Evolutionary conservation across 2,888 invertebrate genomes (phyloP), one percentile per base, ranked within the genome.

Genomic region (Lottia gigantea): DNA sequence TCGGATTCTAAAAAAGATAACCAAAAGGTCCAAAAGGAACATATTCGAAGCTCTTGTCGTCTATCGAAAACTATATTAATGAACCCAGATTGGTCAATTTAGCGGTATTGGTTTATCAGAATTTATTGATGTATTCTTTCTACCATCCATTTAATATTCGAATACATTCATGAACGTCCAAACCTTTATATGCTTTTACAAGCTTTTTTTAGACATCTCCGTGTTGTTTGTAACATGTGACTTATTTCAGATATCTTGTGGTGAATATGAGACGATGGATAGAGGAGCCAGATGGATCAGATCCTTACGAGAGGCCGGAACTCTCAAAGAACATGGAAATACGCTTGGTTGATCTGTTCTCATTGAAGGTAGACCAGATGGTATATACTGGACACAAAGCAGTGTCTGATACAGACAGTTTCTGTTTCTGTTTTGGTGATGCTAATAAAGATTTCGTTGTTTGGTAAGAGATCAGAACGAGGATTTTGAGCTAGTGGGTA

Each of bases 401-500:
- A 12, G 55, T 55, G 8, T 23, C 55, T 11, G 55, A 55, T 55
- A 23, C 55, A 23, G 55, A 55, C 19, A 55, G 55, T 3, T 55
- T 55, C 23, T 55, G 55, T 55, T 55, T 55, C 55, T 55, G 55
- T 23, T 55, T 55, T 14, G 55, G 55, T 23, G 55, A 55, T 23
- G 55, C 55, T 23, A 55, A 55, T 19, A 55, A 55, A 55, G 55
- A 55, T 23, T 55, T 55, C 23, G 55, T 55, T 23, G 55, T 55
- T 55, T 55, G 55, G 55, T 55, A 55, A 55, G n/a, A n/a, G 49
- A 19, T 31, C 31, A 3, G 31, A 3, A 31, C 31, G 6, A 2
- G 6, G 31, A 31, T 31, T 31, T n/a, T n/a, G n/a, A n/a, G n/a
- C n/a, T n/a, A n/a, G n/a, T n/a, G n/a, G n/a, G n/a, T n/a, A n/a